Evolutionary conservation across 2,797 vertebrate genomes (phyloP).

Genomic region (Trichosurus vulpecula): DNA sequence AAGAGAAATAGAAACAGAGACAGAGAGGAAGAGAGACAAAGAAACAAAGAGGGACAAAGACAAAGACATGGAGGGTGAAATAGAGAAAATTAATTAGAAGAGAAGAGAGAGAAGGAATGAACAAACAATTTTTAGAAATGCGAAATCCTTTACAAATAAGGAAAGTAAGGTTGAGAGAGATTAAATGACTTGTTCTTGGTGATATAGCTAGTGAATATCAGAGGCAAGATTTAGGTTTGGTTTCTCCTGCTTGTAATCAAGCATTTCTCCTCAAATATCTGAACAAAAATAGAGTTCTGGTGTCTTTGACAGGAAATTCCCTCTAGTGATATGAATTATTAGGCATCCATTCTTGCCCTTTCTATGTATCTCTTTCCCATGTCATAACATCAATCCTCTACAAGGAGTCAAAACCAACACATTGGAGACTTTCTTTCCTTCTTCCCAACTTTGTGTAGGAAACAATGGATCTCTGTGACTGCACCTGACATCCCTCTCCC

Average conservation of each 20-base stretch:
- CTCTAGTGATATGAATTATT: not conserved
- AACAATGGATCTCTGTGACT: not conserved
- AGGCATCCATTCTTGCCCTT: not conserved
- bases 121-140: not conserved
- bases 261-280: not conserved
- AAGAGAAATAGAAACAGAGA: not conserved
- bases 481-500: not conserved
- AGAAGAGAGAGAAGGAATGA: not conserved
- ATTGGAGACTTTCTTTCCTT: not conserved
- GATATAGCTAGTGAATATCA: not conserved
- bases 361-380: not conserved
- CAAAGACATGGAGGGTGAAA: not conserved
- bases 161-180: not conserved
- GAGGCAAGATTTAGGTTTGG: not conserved
- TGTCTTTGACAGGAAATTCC: not conserved
- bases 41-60: not conserved
- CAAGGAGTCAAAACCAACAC: not conserved
- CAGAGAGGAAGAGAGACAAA: not conserved
- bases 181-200: not conserved
- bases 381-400: not conserved
- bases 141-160: not conserved
- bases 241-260: not conserved
- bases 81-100: not conserved
- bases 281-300: not conserved
- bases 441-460: not conserved